These are phyloP conservation scores for Trachops cirrhosus DNA, from an alignment of 2,797 vertebrate genomes.

Conservation along the genomic window DNA sequence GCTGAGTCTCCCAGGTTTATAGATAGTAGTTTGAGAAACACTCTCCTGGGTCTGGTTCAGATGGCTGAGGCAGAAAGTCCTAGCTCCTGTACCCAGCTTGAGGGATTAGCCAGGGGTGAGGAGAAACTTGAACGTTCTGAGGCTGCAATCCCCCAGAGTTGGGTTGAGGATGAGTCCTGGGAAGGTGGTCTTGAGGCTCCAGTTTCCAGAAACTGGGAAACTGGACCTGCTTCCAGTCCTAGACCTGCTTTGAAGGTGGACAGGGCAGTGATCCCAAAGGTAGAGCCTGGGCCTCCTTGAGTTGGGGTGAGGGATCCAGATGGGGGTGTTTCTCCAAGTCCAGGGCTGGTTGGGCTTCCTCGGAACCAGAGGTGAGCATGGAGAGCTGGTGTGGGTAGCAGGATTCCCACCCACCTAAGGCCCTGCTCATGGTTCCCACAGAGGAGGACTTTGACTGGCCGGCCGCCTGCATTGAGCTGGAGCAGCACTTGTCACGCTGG, in stretches of 20 bases:
- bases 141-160: background rate
- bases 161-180: background rate
- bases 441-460: constrained; percentile 90
- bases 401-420: background rate
- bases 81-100: background rate
- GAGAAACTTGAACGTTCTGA: background rate
- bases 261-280: background rate
- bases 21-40: background rate
- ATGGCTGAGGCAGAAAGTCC: background rate
- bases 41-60: background rate
- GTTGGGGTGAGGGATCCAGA: background rate
- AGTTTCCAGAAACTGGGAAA: background rate
- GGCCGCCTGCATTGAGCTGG: constrained; percentile 90
- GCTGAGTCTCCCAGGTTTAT: background rate
- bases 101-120: background rate
- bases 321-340: background rate
- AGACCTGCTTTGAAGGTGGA: background rate
- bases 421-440: constrained; percentile 44
- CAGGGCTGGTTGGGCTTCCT: background rate
- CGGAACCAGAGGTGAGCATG: background rate
- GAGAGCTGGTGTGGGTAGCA: background rate
- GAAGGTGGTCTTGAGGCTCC: background rate
- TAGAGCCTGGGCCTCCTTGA: background rate
- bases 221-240: too few species aligned
- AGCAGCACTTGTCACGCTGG: constrained; percentile 86